These are phyloP conservation scores for Aphidius colemani DNA, from an alignment of 2,888 invertebrate genomes.

Conservation along the genomic window DNA sequence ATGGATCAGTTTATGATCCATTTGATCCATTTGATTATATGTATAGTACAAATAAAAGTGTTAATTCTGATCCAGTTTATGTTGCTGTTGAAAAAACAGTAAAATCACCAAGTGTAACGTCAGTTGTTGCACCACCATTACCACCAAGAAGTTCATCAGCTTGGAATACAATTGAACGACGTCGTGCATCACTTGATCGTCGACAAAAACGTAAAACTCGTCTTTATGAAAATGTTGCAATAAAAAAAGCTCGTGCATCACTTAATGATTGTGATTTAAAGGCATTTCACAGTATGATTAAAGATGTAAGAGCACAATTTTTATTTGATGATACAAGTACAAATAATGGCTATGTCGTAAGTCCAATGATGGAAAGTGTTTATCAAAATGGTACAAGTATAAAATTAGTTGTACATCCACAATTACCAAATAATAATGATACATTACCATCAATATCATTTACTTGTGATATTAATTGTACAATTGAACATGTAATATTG, in stretches of 20 bases:
- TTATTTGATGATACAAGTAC: conserved; percentile 74
- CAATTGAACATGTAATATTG: conserved; percentile 82
- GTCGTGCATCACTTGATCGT: conserved; percentile 57
- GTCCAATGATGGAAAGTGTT: conserved; percentile 81
- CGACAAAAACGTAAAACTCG: conserved; percentile 65
- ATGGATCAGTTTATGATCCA: conserved; percentile 73
- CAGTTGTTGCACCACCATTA: conserved; percentile 66
- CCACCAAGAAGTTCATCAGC: conserved; percentile 66
- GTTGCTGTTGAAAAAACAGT: conserved; percentile 69
- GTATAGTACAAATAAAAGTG: conserved; percentile 70
- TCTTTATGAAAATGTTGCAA: conserved; percentile 72
- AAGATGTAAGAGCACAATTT: conserved; percentile 77
- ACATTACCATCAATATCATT: conserved; percentile 77
- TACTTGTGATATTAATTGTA: conserved; percentile 90
- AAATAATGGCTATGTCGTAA: conserved; percentile 88
- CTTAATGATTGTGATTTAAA: conserved; percentile 77
- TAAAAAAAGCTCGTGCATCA: conserved; percentile 68
- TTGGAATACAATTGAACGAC: conserved; percentile 63
- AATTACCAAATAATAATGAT: conserved; percentile 64
- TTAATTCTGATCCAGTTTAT: conserved; percentile 70
- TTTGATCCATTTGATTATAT: conserved; percentile 81
- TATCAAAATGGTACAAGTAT: conserved; percentile 84
- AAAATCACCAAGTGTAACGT: conserved; percentile 62
- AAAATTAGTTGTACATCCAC: conserved; percentile 81
- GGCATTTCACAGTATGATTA: conserved; percentile 83